Evolutionary conservation across 1,140 invertebrate species (phyloP), one percentile per base, ranked within the genome.

Genomic region (Pectinophora gossypiella): DNA sequence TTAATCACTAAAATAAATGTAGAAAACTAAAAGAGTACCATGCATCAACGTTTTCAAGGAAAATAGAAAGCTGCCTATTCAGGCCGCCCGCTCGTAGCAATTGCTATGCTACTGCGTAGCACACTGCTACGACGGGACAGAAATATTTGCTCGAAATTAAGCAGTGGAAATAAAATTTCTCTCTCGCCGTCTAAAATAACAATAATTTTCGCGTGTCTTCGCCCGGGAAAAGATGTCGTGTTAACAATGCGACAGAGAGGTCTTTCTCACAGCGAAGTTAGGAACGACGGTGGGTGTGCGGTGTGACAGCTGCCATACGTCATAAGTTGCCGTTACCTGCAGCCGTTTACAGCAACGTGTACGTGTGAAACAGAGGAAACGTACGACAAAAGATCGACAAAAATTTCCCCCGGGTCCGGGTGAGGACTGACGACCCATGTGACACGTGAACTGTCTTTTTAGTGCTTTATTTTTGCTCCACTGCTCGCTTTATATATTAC

Each of bases 351-450:
- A n/a, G n/a, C n/a, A n/a, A n/a, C n/a, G n/a, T n/a, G n/a, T n/a
- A n/a, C n/a, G n/a, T n/a, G n/a, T n/a, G n/a, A n/a, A n/a, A n/a
- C n/a, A n/a, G n/a, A n/a, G n/a, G n/a, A n/a, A n/a, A n/a, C n/a
- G n/a, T n/a, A n/a, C 27, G 27, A 32, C n/a, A 55, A 65, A 61
- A 56, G 56, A 61, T 65, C 62, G 55, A 55, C 59, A 44, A 56
- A 64, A 56, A 63, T 59, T 59, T 64, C 57, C 57, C 61, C 19
- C 12, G 57, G 44, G 61, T n/a, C 42, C 12, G 27, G 56, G 21
- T 43, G 27, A 32, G 9, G n/a, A 48, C 21, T 52, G 43, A 20
- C 53, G 51, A 51, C 35, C 44, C 21, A 23, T 19, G 21, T 18
- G 9, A 15, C 50, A 16, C 23, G 12, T 35, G 46, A 32, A 32